phyloP scores from a whole-genome alignment of 2,888 invertebrate genomes.

The Orthonevra nobilis region DNA sequence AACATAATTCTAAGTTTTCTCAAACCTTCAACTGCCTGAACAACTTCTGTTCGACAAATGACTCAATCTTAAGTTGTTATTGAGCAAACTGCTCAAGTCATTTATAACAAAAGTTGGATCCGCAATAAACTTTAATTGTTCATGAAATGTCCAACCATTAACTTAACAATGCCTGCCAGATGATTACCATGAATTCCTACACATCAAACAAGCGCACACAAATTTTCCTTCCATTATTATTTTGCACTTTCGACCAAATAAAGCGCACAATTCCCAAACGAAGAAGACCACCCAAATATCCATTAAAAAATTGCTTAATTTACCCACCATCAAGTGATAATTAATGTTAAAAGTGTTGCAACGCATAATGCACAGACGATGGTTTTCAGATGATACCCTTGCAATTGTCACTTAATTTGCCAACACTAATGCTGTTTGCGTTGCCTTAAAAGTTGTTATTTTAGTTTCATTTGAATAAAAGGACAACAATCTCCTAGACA shows the following conservation, averaged over 20 bases:
- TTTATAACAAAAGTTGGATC: too few relatives aligned
- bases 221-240: background rate
- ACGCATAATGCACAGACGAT: constrained; percentile 1
- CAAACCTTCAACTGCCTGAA: too few relatives aligned
- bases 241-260: background rate
- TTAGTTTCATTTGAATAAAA: background rate
- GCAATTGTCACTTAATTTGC: constrained; percentile 55
- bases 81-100: too few relatives aligned
- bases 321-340: constrained; percentile 68
- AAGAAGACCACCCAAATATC: constrained; percentile 47
- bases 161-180: too few relatives aligned
- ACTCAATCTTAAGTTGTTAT: too few relatives aligned
- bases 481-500: background rate
- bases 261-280: background rate
- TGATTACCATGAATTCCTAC: background rate
- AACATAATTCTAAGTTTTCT: too few relatives aligned
- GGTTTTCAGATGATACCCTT: background rate
- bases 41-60: too few relatives aligned
- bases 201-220: background rate
- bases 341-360: constrained; percentile 63
- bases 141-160: too few relatives aligned
- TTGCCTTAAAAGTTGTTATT: too few relatives aligned
- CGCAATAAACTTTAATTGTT: too few relatives aligned
- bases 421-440: constrained; percentile 17
- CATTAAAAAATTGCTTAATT: constrained; percentile 40